Conservation (phyloP, 2,797 vertebrate species). For the Tachyglossus aculeatus region DNA sequence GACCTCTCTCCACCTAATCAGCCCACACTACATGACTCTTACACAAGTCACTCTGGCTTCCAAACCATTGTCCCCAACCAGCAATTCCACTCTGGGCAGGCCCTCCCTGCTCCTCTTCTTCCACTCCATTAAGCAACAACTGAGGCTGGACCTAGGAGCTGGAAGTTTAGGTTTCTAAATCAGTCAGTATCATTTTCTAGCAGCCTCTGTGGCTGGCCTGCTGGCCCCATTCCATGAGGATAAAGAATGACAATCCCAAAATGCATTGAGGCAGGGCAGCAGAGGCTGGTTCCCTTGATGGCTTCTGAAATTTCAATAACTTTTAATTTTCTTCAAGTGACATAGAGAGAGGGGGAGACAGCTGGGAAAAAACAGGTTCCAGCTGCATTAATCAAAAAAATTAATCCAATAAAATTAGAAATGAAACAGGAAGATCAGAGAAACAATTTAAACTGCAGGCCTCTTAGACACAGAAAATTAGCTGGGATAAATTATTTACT, state of each 20-base stretch:
- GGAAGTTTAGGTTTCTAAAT: too few species aligned
- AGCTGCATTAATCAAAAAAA: slow-evolving; percentile 42
- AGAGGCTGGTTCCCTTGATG: neutral
- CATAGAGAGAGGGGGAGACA: neutral
- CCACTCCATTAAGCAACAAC: too few species aligned
- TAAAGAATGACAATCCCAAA: neutral
- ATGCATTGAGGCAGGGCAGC: neutral
- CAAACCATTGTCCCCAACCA: too few species aligned
- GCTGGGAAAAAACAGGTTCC: neutral
- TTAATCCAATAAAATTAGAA: slow-evolving; percentile 48
- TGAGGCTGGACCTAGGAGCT: too few species aligned
- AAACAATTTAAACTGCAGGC: slow-evolving; percentile 31
- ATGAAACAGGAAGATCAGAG: slow-evolving; percentile 33
- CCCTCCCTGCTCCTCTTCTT: too few species aligned
- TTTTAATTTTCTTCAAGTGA: slow-evolving; percentile 20
- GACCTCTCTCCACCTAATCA: too few species aligned
- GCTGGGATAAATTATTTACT: slow-evolving; percentile 30
- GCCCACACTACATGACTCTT: too few species aligned
- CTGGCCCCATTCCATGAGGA: too few species aligned
- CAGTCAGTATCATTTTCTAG: too few species aligned
- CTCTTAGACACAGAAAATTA: slow-evolving; percentile 32
- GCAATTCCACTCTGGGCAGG: too few species aligned
- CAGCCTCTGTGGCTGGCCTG: too few species aligned
- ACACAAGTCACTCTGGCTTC: too few species aligned
- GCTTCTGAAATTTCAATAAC: slow-evolving; percentile 20